These are phyloP conservation scores for Saxidomus purpurata DNA, from an alignment of 1,140 invertebrate species.

Conservation along the genomic window DNA sequence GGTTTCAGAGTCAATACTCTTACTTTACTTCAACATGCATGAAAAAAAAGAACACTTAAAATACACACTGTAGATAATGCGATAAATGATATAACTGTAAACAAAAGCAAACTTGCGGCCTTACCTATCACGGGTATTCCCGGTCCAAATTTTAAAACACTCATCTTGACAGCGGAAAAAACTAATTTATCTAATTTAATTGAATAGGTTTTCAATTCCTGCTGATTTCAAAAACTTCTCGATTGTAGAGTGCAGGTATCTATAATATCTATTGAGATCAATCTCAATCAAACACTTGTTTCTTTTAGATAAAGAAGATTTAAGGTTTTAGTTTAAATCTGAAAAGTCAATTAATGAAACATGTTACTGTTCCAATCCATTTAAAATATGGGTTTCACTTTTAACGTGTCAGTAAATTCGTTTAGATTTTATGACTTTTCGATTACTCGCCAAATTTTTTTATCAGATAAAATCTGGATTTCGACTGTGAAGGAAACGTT, in stretches of 20 bases:
- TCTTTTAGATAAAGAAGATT: slow-evolving; percentile 15
- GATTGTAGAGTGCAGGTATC: neutral
- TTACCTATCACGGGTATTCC: slow-evolving; percentile 6
- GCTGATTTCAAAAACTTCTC: neutral
- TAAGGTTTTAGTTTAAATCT: neutral
- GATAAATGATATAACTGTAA: too few relatives aligned
- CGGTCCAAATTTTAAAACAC: slow-evolving; percentile 32
- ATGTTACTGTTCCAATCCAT: neutral
- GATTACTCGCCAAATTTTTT: neutral
- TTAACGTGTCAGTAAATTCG: slow-evolving; percentile 27
- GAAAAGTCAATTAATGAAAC: slow-evolving; percentile 34
- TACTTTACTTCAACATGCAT: too few relatives aligned
- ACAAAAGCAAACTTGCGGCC: too few relatives aligned
- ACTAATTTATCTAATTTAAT: neutral
- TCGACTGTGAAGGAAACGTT: neutral
- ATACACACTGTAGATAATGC: too few relatives aligned
- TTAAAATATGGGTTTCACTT: neutral
- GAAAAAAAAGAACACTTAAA: too few relatives aligned
- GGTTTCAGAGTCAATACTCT: too few relatives aligned
- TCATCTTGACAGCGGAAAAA: neutral
- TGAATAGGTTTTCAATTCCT: slow-evolving; percentile 5
- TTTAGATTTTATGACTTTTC: slow-evolving; percentile 16
- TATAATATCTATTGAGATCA: neutral
- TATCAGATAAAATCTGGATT: neutral
- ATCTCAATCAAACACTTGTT: slow-evolving; percentile 12